Base-by-base conservation (phyloP, 2,888 invertebrate species). In the Cheilosia soror region DNA sequence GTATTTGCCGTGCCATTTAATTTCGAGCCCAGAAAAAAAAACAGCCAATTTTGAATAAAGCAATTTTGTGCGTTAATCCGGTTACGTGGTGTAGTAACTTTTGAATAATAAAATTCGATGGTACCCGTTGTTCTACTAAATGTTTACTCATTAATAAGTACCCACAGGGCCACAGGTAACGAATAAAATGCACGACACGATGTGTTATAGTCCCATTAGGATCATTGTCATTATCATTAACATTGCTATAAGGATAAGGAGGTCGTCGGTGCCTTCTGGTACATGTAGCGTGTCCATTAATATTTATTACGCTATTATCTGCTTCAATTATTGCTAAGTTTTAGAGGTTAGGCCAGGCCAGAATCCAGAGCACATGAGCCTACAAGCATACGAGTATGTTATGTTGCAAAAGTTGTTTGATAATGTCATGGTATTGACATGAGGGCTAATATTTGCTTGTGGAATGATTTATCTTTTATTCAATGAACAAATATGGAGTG, bases 291-390 rank as follows among this genome's bases (percentile, higher is more conserved):
- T 55, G 33, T 13, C 15, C 27, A 65, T 65, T 73, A 73, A 57
- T 73, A 73, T 73, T 72, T 62, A 72, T 63, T 44, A 63, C 31
- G 31, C 53, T 53, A 42, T 72, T 53, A 42, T 72, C n/a, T n/a
- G n/a, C n/a, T n/a, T n/a, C n/a, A n/a, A n/a, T 63, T 73, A 63
- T 44, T 7, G 29, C 49, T 37, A 9, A 11, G 51, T 31, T 71
- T 13, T 5, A 53, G 51, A 62, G 7, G 62, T 62, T 42, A 44
- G 31, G 5, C 27, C 0, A 31, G 5, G 4, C 2, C n/a, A 44
- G 44, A 0, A 7, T 3, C 2, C n/a, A 44, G 44, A 0, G 15
- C 5, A 15, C 44, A 44, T 6, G 5, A 6, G 44, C 2, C 44
- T 7, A 15, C 15, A 5, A 2, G 44, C 4, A 5, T 7, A 15